These are phyloP conservation scores for Macrosiphum euphorbiae DNA, from an alignment of 2,888 invertebrate genomes.

Conservation along the genomic window DNA sequence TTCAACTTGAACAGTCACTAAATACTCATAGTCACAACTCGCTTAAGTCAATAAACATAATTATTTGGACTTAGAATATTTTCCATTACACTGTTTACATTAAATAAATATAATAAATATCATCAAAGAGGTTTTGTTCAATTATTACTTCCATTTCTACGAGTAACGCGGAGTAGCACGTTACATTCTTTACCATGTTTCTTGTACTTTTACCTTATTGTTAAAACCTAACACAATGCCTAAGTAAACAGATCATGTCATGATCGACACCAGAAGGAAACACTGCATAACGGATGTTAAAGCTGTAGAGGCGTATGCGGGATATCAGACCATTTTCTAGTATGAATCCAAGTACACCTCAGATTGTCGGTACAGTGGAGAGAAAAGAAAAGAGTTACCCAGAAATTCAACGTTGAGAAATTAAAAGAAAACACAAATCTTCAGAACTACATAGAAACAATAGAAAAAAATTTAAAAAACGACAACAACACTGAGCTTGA, in stretches of 20 bases:
- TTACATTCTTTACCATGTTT: too few relatives aligned
- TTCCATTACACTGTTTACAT: too few relatives aligned
- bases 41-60: too few relatives aligned
- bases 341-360: conserved; percentile 36
- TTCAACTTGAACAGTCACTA: too few relatives aligned
- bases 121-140: too few relatives aligned
- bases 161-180: too few relatives aligned
- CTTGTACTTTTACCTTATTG: too few relatives aligned
- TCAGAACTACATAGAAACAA: conserved; percentile 47
- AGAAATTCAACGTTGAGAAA: conserved; percentile 46
- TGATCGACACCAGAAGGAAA: conserved; percentile 35
- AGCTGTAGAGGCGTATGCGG: conserved; percentile 16
- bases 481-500: conserved; percentile 41
- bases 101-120: too few relatives aligned
- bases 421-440: conserved; percentile 54
- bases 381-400: conserved; percentile 48
- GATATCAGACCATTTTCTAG: conserved; percentile 48
- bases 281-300: conserved; percentile 39
- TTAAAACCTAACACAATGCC: too few relatives aligned
- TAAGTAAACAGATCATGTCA: conserved; percentile 46
- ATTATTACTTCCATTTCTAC: too few relatives aligned
- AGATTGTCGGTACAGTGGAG: conserved; percentile 44
- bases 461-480: conserved; percentile 34
- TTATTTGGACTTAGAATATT: too few relatives aligned
- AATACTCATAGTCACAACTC: too few relatives aligned